phyloP scores from a whole-genome alignment of 2,797 vertebrate genomes.

The Gymnothorax reevesii region DNA sequence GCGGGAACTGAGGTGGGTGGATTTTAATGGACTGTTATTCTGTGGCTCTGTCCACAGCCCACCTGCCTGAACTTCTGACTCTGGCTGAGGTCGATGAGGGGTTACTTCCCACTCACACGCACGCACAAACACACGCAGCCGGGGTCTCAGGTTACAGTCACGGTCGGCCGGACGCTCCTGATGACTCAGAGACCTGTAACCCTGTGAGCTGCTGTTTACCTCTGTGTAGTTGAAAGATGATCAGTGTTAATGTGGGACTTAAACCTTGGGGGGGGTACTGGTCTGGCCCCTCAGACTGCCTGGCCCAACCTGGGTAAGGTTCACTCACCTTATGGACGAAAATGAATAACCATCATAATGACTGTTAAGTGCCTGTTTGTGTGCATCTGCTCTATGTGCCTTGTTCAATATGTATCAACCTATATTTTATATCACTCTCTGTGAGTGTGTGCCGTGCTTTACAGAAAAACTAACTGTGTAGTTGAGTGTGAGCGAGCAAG shows the following conservation, averaged over 20 bases:
- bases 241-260: not conserved
- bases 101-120: no score
- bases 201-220: not conserved
- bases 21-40: not conserved
- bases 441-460: not conserved
- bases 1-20: not conserved
- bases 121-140: not conserved
- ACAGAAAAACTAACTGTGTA: not conserved
- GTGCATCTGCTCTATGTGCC: not conserved
- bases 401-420: not conserved
- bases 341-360: not conserved
- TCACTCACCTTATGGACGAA: not conserved
- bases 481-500: not conserved
- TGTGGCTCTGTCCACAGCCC: not conserved
- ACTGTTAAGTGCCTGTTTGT: slow-evolving; percentile 3
- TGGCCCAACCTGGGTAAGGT: not conserved
- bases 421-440: slow-evolving; percentile 5
- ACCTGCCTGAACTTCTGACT: not conserved
- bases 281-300: not conserved
- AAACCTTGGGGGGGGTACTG: not conserved
- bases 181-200: not conserved
- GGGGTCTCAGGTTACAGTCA: not conserved
- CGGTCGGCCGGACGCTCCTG: not conserved
- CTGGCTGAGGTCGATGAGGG: not conserved
- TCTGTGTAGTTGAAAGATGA: not conserved